phyloP scores from a whole-genome alignment of 2,888 invertebrate genomes.

The Dermolepida albohirtum region DNA sequence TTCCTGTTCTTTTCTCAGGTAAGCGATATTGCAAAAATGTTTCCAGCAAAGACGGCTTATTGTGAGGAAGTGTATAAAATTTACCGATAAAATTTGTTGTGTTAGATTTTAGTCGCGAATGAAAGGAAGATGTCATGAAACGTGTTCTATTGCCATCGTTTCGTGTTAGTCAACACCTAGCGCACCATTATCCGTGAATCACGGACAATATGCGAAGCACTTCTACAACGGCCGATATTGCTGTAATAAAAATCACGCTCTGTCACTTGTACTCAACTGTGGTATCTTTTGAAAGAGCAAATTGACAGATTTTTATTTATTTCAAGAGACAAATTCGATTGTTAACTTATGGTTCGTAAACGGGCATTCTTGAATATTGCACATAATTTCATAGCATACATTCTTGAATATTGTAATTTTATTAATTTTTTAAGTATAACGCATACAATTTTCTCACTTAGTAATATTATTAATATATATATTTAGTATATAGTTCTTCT shows the following conservation, averaged over 20 bases:
- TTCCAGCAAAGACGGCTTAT: not conserved
- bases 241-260: slow-evolving; percentile 32
- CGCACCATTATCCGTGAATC: slow-evolving; percentile 54
- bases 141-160: slow-evolving; percentile 61
- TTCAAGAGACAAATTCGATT: too few species aligned
- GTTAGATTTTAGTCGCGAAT: slow-evolving; percentile 29
- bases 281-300: too few species aligned
- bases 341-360: too few species aligned
- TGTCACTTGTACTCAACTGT: slow-evolving; percentile 16
- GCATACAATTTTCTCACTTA: too few species aligned
- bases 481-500: too few species aligned
- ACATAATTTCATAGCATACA: too few species aligned
- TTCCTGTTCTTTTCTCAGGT: not conserved
- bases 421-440: too few species aligned
- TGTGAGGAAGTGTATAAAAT: slow-evolving; percentile 30
- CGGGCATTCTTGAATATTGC: too few species aligned
- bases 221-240: slow-evolving; percentile 11
- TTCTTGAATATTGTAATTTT: too few species aligned
- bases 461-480: too few species aligned
- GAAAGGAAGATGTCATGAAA: slow-evolving; percentile 44
- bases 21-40: not conserved
- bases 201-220: slow-evolving; percentile 42
- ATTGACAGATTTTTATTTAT: too few species aligned
- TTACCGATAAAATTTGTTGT: slow-evolving; percentile 28
- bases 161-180: slow-evolving; percentile 52